These are phyloP conservation scores for Rhabdomys dilectus DNA, from an alignment of 2,113 vertebrate species.

Conservation along the genomic window DNA sequence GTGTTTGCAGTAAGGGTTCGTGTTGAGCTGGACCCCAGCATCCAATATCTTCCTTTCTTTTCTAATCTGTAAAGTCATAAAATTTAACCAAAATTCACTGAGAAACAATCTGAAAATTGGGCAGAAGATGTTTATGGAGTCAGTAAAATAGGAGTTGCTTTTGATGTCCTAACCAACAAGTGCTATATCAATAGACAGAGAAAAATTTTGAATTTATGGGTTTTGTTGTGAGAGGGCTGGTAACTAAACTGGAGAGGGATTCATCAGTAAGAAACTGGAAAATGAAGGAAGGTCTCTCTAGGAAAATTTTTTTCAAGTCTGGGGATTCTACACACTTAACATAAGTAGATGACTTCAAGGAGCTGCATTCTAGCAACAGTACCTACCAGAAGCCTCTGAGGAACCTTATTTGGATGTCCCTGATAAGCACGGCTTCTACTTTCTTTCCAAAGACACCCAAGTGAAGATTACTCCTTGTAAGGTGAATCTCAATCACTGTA, in stretches of 20 bases:
- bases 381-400: accelerated
- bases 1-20: background rate
- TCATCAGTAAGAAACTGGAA: background rate
- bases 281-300: background rate
- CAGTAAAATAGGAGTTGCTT: background rate
- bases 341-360: background rate
- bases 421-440: background rate
- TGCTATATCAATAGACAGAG: background rate
- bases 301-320: background rate
- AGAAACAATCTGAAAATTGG: background rate
- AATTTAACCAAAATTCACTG: background rate
- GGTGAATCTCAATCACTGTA: background rate
- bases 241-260: background rate
- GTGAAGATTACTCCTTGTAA: background rate
- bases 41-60: background rate
- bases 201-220: background rate
- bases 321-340: background rate
- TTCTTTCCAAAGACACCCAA: background rate
- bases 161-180: background rate
- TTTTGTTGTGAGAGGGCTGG: background rate
- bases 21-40: background rate
- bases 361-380: background rate
- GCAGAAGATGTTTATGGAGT: background rate
- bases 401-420: background rate
- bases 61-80: background rate